phyloP scores from a whole-genome alignment of 2,113 vertebrate species.

The Scortum barcoo region DNA sequence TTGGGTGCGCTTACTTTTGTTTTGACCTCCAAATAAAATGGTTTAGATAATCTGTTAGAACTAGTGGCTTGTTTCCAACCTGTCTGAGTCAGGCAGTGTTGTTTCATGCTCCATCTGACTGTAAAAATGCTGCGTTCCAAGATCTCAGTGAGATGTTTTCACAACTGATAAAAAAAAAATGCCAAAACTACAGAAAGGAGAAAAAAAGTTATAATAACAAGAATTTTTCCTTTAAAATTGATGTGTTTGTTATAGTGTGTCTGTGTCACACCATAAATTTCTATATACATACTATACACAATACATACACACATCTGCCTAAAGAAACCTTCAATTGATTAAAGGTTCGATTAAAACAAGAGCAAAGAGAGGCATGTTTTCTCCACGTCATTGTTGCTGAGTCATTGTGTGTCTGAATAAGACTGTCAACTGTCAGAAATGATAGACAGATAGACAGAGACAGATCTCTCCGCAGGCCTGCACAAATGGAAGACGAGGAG shows the following conservation, averaged over 20 bases:
- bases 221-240: background rate
- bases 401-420: constrained; percentile 2
- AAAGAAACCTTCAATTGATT: background rate
- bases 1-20: background rate
- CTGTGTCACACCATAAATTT: background rate
- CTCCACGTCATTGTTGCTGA: background rate
- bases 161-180: background rate
- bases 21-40: background rate
- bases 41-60: background rate
- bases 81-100: background rate
- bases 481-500: constrained; percentile 14
- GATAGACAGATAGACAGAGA: background rate
- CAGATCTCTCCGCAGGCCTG: constrained; percentile 10
- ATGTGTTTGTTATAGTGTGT: background rate
- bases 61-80: background rate
- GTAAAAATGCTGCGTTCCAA: background rate
- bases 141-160: background rate
- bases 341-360: background rate
- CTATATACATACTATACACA: background rate
- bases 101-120: background rate
- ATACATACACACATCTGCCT: background rate
- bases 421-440: background rate
- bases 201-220: background rate
- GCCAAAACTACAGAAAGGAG: background rate
- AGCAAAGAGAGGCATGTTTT: background rate